A percentile compares a stretch with the other conserved stretches of the same genome.
Evolutionary conservation across 2,888 invertebrate species (phyloP).

Genomic region (Acrobasis suavella): DNA sequence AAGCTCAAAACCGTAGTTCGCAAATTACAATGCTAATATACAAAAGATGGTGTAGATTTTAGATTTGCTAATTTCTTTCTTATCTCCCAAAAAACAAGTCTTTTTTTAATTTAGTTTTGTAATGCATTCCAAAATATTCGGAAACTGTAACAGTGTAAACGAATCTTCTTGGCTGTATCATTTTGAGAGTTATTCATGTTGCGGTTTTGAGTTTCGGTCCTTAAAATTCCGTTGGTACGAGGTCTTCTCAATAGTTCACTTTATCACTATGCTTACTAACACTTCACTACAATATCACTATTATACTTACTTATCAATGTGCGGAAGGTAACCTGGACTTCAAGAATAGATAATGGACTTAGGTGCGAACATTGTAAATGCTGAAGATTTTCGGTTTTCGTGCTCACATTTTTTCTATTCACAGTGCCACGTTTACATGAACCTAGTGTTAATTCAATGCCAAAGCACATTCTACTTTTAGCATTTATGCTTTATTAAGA

Average conservation of each 20-base stretch:
- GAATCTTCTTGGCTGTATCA: too few species aligned
- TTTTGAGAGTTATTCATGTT: background rate
- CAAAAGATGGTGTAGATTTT: background rate
- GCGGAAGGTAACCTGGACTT: conserved; percentile 74
- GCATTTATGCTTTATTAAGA: too few species aligned
- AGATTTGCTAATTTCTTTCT: background rate
- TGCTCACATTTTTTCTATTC: conserved; percentile 52
- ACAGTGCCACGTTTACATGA: conserved; percentile 9
- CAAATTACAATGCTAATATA: background rate
- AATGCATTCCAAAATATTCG: background rate
- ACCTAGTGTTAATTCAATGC: background rate
- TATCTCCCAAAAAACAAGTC: too few species aligned
- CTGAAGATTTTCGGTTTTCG: conserved; percentile 55
- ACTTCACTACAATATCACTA: conserved; percentile 62
- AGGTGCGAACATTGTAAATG: conserved; percentile 78
- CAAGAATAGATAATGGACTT: conserved; percentile 80
- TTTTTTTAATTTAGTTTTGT: background rate
- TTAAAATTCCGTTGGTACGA: background rate
- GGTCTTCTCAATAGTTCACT: conserved; percentile 7
- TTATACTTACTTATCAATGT: conserved; percentile 48
- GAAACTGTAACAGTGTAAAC: too few species aligned
- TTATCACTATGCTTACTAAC: conserved; percentile 71
- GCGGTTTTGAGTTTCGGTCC: conserved; percentile 11
- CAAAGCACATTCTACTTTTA: too few species aligned
- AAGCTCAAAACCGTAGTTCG: conserved; percentile 33